Evolutionary conservation across 2,113 vertebrate species (phyloP).

Genomic region (Rafetus swinhoei): DNA sequence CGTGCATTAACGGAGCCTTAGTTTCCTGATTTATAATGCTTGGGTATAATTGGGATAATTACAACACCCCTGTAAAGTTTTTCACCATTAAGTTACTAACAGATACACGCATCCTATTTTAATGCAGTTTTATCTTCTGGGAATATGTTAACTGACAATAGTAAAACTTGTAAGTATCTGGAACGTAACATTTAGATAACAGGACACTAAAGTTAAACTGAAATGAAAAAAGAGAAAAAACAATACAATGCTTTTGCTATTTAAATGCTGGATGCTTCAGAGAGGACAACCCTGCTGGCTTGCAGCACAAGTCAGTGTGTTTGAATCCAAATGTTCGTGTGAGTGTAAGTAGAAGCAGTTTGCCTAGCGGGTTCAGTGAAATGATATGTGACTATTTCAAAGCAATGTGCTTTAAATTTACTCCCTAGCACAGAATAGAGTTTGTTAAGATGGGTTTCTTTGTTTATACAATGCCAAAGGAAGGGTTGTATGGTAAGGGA

Average conservation of each 20-base stretch:
- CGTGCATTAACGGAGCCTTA: not conserved
- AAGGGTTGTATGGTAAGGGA: not conserved
- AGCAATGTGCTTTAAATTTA: not conserved
- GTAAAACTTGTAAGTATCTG: not conserved
- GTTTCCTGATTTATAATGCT: not conserved
- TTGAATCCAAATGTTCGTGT: not conserved
- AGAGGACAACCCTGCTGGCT: not conserved
- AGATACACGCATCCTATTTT: not conserved
- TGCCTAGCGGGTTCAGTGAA: not conserved
- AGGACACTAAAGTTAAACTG: not conserved
- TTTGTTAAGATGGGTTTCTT: not conserved
- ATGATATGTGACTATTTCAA: not conserved
- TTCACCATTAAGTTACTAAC: not conserved
- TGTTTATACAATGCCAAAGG: not conserved
- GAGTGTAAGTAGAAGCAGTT: not conserved
- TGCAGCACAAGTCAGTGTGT: not conserved
- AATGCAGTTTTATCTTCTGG: not conserved
- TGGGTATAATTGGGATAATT: not conserved
- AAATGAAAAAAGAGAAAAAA: not conserved
- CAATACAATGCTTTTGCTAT: not conserved
- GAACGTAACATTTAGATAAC: not conserved
- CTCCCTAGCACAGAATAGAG: not conserved
- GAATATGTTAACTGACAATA: not conserved
- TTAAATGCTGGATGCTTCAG: not conserved
- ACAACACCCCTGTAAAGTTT: not conserved